Evolutionary conservation across 2,113 vertebrate species (phyloP), one percentile per base, ranked within the genome.

Genomic region (Pteropus alecto): DNA sequence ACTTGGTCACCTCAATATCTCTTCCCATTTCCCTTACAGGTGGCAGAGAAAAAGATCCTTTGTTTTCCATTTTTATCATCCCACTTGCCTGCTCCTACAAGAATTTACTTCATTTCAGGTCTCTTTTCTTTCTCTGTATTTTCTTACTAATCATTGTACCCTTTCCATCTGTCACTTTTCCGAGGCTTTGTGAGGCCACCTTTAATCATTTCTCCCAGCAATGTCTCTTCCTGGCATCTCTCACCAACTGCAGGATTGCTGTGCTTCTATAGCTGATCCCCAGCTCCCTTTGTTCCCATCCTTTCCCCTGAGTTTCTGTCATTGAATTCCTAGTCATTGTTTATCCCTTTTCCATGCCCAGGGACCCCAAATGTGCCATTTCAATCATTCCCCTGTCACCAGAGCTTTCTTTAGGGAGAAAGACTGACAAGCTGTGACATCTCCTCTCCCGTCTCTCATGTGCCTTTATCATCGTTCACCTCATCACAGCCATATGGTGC

Each of bases 301-400:
- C 28, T 61, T 83, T 84, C 33, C 35, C 78, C 48, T 65, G 77
- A 93, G 91, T 54, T 21, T 15, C 22, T 56, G 26, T 41, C 85
- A 94, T 10, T 97, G 93, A 96, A 93, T 94, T 94, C 48, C 18
- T 56, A 74, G 86, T 83, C 93, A 87, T 65, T 92, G 90, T 97
- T 82, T 87, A 83, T 79, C n/a, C 11, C 16, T 95, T 84, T 41
- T 95, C 87, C 54, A 76, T 51, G 77, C 74, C 60, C 51, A 81
- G 58, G 43, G 73, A 94, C 83, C 74, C 63, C 28, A 68, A 92
- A 63, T 0, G 22, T 68, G 84, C 65, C 68, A 46, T 79, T 93
- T 95, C 82, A 78, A 81, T 89, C 83, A 94, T 68, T 83, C 70
- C 58, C 88, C 79, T 96, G 92, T 97, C 95, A 97, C 46, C n/a